Evolutionary conservation across 2,113 vertebrate genomes (phyloP).

Genomic region (Pygoscelis antarcticus): DNA sequence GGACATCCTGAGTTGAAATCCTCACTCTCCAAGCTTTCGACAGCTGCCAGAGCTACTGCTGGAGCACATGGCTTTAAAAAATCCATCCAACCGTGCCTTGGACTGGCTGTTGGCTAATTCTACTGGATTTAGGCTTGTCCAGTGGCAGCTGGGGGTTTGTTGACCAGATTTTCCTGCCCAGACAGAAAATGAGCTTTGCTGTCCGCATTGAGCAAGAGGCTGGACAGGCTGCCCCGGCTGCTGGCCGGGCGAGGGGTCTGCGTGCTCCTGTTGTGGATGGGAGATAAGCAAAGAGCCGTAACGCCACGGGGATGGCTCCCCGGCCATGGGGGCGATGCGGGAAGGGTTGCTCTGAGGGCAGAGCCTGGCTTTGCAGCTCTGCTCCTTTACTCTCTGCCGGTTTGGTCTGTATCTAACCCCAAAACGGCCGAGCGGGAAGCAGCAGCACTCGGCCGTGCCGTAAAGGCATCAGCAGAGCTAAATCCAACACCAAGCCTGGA

Average conservation of each 20-base stretch:
- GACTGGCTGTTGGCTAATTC: neutral
- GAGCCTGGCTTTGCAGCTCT: neutral
- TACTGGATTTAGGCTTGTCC: neutral
- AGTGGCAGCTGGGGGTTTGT: neutral
- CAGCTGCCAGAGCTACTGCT: neutral
- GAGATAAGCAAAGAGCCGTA: neutral
- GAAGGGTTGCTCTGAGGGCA: neutral
- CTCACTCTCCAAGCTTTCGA: fast-evolving
- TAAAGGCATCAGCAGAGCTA: neutral
- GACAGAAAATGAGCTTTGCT: neutral
- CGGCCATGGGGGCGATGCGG: neutral
- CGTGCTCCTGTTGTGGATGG: neutral
- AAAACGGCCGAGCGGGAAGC: fast-evolving
- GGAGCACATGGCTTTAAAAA: neutral
- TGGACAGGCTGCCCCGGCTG: neutral
- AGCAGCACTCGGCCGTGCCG: fast-evolving
- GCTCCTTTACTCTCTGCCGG: neutral
- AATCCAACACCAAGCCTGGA: neutral
- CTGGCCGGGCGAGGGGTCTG: fast-evolving
- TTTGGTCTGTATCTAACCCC: neutral
- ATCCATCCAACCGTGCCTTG: neutral
- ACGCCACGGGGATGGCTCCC: neutral
- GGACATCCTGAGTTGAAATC: neutral
- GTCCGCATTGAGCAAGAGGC: neutral
- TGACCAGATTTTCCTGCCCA: neutral